Evolutionary conservation across 2,797 vertebrate species (phyloP), one percentile per base, ranked within the genome.

Genomic region (Oophaga sylvatica): DNA sequence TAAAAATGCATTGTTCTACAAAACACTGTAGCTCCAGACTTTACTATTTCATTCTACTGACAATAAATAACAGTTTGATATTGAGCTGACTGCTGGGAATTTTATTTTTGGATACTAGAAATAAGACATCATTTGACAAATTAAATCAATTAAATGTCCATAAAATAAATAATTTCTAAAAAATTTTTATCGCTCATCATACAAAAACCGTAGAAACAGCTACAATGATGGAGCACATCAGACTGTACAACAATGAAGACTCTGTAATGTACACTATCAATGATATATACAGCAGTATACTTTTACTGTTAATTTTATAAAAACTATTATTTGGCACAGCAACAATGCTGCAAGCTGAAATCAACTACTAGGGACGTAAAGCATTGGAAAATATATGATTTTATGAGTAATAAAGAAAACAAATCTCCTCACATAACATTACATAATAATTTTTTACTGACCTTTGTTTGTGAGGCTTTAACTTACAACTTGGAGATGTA

Each of bases 41-140:
- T 53, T 67, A 67, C 26, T 12, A 26, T 67, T 26, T 29, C 65
- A 67, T 67, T 67, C 67, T 31, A 35, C 67, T 35, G 67, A 17
- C 67, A 70, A 70, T 70, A 35, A 31, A 70, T 70, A 70, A 70
- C 29, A 70, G 29, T 35, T n/a, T 70, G 67, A 70, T 70, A 70
- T 35, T 70, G 67, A 35, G 67, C 3, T 17, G 16, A 70, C 67
- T 70, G 67, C 67, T 70, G 67, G 26, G 26, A 70, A 15, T 70
- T 70, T 31, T 70, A 70, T 70, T 70, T 70, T 70, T 35, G 11
- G 29, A 70, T 31, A 1, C 67, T 8, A 17, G 67, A 35, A 17
- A 5, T 31, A 70, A 11, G n/a, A 67, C 13, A 70, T 29, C 35
- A 70, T 35, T 70, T 70, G 67, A 70, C 29, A 35, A 70, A 70